phyloP scores from a whole-genome alignment of 2,888 invertebrate species.

The Drosophila paucipuncta region DNA sequence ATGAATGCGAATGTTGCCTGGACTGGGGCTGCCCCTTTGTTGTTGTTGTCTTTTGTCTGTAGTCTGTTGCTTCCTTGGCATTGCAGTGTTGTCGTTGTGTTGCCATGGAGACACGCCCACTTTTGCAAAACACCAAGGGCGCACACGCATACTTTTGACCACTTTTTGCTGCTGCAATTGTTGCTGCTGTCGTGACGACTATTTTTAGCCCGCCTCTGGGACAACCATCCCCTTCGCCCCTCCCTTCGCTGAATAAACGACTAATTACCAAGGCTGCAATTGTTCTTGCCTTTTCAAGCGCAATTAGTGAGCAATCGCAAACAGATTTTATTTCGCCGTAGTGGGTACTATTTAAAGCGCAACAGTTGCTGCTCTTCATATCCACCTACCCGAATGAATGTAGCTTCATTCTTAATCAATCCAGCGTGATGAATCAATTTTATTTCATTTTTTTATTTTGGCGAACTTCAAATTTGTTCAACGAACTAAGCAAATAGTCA shows the following conservation, averaged over 20 bases:
- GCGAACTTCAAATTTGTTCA: conserved; percentile 19
- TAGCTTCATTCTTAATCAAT: conserved; percentile 9
- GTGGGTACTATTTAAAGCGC: conserved; percentile 3
- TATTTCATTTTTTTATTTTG: background rate
- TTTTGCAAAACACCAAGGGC: conserved; percentile 65
- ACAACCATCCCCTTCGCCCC: background rate
- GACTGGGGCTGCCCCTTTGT: conserved; percentile 43
- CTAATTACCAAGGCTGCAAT: conserved; percentile 51
- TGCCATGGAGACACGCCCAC: conserved; percentile 72
- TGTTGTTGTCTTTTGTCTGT: conserved; percentile 19
- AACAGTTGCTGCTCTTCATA: conserved; percentile 8
- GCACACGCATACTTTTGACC: conserved; percentile 31
- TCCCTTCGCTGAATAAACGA: conserved; percentile 4
- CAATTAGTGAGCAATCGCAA: conserved; percentile 51
- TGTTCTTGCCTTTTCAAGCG: conserved; percentile 23
- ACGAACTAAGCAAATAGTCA: conserved; percentile 16
- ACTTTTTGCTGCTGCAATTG: conserved; percentile 25
- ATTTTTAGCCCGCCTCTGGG: conserved; percentile 40
- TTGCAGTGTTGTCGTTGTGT: conserved; percentile 36
- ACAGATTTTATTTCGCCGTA: conserved; percentile 34
- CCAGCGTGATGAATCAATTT: conserved; percentile 38
- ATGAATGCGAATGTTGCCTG: conserved; percentile 21
- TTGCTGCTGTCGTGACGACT: conserved; percentile 37
- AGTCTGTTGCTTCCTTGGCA: background rate
- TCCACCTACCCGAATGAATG: background rate